These are phyloP conservation scores for Aleadryas rufinucha DNA, from an alignment of 2,113 vertebrate genomes.

Conservation along the genomic window DNA sequence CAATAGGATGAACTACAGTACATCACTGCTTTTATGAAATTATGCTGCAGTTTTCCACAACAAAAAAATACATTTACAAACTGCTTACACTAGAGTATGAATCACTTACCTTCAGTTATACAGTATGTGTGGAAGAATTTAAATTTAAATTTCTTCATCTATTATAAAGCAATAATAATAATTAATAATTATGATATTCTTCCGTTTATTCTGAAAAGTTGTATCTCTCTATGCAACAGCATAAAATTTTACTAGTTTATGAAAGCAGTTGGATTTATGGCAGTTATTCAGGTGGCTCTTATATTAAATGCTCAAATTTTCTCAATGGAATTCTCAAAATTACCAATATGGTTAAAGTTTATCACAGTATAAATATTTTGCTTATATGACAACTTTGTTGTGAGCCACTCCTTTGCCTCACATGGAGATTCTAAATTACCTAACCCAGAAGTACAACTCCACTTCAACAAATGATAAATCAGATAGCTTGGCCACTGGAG, in stretches of 20 bases:
- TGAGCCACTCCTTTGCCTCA: neutral
- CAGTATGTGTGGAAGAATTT: accelerated
- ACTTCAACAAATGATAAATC: neutral
- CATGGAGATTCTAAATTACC: neutral
- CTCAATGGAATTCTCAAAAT: neutral
- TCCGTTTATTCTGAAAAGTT: neutral
- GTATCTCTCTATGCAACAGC: neutral
- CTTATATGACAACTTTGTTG: neutral
- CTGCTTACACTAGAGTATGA: neutral
- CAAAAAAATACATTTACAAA: neutral
- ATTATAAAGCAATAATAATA: neutral
- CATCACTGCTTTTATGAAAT: neutral
- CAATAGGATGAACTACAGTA: neutral
- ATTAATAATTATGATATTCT: neutral
- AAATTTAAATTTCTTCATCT: neutral
- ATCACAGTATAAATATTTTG: neutral
- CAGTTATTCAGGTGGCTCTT: neutral
- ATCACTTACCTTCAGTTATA: neutral
- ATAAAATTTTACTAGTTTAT: neutral
- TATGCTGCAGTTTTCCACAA: neutral
- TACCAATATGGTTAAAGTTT: neutral
- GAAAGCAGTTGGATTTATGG: neutral
- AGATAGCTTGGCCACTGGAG: neutral
- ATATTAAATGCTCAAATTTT: neutral
- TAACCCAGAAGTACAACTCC: neutral